phyloP scores from a whole-genome alignment of 2,113 vertebrate species.

The Myrmecobius fasciatus region DNA sequence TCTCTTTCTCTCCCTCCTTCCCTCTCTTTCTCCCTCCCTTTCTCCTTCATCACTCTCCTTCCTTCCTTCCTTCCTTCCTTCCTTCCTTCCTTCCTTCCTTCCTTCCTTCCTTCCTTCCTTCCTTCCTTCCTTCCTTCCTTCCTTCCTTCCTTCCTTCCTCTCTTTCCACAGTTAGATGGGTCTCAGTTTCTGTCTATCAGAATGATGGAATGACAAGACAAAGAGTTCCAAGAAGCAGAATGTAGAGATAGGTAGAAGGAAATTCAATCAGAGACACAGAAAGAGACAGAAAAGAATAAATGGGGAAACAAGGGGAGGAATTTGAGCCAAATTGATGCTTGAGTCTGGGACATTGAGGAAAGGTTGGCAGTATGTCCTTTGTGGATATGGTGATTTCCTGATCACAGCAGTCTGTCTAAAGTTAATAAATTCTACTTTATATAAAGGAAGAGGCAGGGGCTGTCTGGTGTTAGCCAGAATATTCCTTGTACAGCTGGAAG shows the following conservation, averaged over 20 bases:
- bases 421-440: conserved; percentile 70
- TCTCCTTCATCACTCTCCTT: too few relatives aligned
- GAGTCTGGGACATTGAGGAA: background rate
- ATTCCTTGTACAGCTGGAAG: background rate
- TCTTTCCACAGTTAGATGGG: background rate
- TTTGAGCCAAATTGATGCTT: background rate
- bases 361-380: background rate
- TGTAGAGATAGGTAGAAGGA: background rate
- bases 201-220: background rate
- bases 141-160: too few relatives aligned
- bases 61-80: background rate
- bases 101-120: background rate
- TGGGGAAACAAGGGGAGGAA: background rate
- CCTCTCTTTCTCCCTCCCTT: background rate
- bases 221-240: background rate
- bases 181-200: background rate
- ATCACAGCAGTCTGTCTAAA: conserved; percentile 17
- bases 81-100: background rate
- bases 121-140: too few relatives aligned
- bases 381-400: background rate
- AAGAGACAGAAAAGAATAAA: background rate
- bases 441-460: conserved; percentile 47
- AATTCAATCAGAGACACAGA: background rate
- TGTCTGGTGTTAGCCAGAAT: background rate
- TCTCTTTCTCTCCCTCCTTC: too few relatives aligned